Conservation (phyloP, 2,888 invertebrate species). For the Eretmocerus hayati region DNA sequence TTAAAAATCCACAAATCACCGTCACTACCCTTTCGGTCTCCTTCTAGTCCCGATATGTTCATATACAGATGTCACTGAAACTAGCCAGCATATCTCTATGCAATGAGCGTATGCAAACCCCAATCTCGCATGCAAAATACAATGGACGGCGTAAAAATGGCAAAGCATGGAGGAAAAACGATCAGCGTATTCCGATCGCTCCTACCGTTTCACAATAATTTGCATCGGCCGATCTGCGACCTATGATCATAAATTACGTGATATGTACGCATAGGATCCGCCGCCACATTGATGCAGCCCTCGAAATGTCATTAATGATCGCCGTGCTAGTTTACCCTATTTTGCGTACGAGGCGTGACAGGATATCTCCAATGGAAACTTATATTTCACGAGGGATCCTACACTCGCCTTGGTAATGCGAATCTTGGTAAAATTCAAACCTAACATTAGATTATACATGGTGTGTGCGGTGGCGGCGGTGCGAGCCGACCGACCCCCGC, state of each 20-base stretch:
- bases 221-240: neutral
- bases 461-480: too few species aligned
- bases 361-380: neutral
- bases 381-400: neutral
- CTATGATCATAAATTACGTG: neutral
- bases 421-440: too few species aligned
- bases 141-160: neutral
- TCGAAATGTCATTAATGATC: neutral
- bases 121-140: neutral
- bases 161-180: too few species aligned
- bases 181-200: too few species aligned
- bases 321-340: slow-evolving; percentile 31
- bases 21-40: neutral
- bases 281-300: neutral
- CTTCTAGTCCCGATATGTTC: neutral
- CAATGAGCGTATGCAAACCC: neutral
- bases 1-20: slow-evolving; percentile 9
- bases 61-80: too few species aligned
- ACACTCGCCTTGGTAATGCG: too few species aligned
- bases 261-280: neutral
- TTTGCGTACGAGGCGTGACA: slow-evolving; percentile 31
- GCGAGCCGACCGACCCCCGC: too few species aligned
- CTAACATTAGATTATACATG: too few species aligned
- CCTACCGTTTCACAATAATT: neutral
- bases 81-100: neutral